phyloP scores from a whole-genome alignment of 2,888 invertebrate genomes.

The Mythimna ferrago region DNA sequence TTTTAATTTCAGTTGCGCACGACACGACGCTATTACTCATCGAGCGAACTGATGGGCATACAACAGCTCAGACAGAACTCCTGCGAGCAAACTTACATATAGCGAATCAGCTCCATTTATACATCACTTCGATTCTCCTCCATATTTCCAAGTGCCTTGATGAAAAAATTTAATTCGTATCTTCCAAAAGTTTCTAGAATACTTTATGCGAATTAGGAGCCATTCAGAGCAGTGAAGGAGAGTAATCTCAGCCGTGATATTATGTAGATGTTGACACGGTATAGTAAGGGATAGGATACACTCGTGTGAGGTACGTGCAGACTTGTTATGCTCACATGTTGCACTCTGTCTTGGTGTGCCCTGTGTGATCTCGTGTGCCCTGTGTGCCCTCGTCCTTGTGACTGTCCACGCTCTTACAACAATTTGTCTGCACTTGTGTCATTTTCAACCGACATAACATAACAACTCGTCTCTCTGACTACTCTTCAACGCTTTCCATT shows the following conservation, averaged over 20 bases:
- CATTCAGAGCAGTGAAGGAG: slow-evolving; percentile 48
- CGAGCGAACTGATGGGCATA: slow-evolving; percentile 94
- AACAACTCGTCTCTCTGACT: slow-evolving; percentile 47
- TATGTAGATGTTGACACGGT: slow-evolving; percentile 37
- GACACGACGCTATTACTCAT: slow-evolving; percentile 94
- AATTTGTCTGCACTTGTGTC: slow-evolving; percentile 63
- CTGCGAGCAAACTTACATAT: slow-evolving; percentile 96
- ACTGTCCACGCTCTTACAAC: slow-evolving; percentile 59
- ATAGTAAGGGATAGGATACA: slow-evolving; percentile 41
- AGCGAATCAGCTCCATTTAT: slow-evolving; percentile 84
- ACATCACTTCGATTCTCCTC: slow-evolving; percentile 68
- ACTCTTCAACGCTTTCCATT: slow-evolving; percentile 53
- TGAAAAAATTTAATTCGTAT: slow-evolving; percentile 70
- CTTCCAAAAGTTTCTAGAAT: slow-evolving; percentile 68
- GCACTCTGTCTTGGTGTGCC: slow-evolving; percentile 67
- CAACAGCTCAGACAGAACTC: slow-evolving; percentile 94
- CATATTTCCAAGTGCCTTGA: slow-evolving; percentile 84
- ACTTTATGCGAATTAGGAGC: slow-evolving; percentile 56
- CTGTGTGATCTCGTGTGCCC: slow-evolving; percentile 34
- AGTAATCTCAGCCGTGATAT: slow-evolving; percentile 47
- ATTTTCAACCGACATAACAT: slow-evolving; percentile 47
- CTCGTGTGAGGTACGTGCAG: slow-evolving; percentile 73
- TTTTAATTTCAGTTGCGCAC: slow-evolving; percentile 94
- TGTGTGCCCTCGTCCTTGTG: slow-evolving; percentile 54
- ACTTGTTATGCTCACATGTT: slow-evolving; percentile 65